A percentile compares a stretch with the other conserved stretches of the same genome.
Conservation (phyloP, 2,113 vertebrate species). For the Vulpes lagopus region DNA sequence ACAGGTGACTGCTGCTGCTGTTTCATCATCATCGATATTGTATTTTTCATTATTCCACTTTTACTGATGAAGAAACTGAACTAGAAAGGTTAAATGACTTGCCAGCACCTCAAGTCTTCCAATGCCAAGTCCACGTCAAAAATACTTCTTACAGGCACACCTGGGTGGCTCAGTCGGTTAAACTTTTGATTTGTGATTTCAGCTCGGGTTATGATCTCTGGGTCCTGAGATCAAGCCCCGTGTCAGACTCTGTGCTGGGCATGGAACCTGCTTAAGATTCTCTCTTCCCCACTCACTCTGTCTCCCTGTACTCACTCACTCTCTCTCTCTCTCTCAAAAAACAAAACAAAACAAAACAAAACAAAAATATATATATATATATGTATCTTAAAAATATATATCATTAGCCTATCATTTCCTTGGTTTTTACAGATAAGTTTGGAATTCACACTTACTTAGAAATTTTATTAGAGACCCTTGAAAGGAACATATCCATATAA, state of each 20-base stretch:
- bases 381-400: too few species aligned
- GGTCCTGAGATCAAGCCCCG: background rate
- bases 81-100: background rate
- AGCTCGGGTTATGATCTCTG: background rate
- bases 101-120: background rate
- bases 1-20: background rate
- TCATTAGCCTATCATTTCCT: background rate
- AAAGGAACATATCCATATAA: background rate
- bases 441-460: background rate
- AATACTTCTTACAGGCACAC: background rate
- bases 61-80: background rate
- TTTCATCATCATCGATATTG: background rate
- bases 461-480: background rate
- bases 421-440: background rate
- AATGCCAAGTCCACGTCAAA: background rate
- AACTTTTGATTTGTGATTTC: background rate
- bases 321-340: background rate
- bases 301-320: background rate
- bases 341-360: too few species aligned
- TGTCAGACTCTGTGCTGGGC: background rate
- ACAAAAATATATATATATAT: too few species aligned
- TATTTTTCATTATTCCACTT: background rate
- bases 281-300: background rate
- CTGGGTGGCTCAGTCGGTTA: background rate
- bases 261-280: background rate